Percentiles rank a stretch among this genome's conserved stretches.
These are phyloP conservation scores for Heliconius himera DNA, from an alignment of 1,140 invertebrate species.

Conservation along the genomic window DNA sequence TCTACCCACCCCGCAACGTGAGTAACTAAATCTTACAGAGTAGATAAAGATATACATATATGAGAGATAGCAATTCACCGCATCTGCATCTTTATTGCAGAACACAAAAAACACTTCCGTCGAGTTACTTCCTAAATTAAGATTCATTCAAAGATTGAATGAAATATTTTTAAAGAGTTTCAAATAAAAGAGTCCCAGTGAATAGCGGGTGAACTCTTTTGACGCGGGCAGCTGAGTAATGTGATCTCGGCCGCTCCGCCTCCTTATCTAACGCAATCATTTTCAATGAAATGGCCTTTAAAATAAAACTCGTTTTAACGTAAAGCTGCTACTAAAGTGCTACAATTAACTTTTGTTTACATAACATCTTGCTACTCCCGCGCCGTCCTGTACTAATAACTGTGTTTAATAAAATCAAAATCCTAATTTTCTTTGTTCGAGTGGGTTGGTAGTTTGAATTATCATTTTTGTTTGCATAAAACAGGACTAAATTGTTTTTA, in stretches of 20 bases:
- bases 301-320: constrained; percentile 12
- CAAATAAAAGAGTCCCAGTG: constrained; percentile 3
- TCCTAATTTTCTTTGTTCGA: too few species aligned
- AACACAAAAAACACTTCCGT: constrained; percentile 2
- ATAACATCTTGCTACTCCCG: background rate
- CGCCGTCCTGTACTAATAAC: background rate
- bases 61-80: too few species aligned
- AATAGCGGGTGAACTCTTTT: constrained; percentile 6
- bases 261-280: constrained; percentile 19
- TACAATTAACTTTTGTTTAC: background rate
- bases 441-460: too few species aligned
- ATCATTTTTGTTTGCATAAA: too few species aligned
- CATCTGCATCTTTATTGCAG: background rate
- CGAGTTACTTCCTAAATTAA: constrained; percentile 1
- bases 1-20: too few species aligned
- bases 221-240: constrained; percentile 18
- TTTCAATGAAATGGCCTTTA: constrained; percentile 19
- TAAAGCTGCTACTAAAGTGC: constrained; percentile 8
- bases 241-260: constrained; percentile 1
- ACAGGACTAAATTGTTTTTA: too few species aligned
- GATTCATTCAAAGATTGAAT: constrained; percentile 11
- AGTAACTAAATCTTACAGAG: too few species aligned
- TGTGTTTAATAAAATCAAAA: background rate
- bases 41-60: too few species aligned
- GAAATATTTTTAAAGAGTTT: constrained; percentile 11